Evolutionary conservation across 1,140 invertebrate genomes (phyloP).

Genomic region (Brachionus rotundiformis): DNA sequence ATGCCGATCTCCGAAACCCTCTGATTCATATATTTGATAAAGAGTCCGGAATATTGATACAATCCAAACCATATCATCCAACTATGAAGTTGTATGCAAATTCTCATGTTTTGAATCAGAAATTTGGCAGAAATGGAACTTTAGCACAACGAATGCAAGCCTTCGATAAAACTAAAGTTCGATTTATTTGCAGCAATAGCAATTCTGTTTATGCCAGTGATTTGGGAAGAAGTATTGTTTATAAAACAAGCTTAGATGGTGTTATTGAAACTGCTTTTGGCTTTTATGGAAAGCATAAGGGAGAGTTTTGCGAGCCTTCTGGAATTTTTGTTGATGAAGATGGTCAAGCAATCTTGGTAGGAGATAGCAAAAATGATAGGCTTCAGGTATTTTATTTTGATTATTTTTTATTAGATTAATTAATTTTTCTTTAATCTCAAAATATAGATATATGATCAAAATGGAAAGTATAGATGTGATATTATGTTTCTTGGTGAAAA

Average conservation of each 20-base stretch:
- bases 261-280: constrained; percentile 43
- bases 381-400: constrained; percentile 5
- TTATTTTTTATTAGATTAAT: not conserved
- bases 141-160: not conserved
- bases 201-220: constrained; percentile 46
- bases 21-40: constrained; percentile 4
- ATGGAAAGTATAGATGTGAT: constrained; percentile 41
- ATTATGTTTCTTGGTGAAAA: constrained; percentile 18
- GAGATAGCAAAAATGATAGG: constrained; percentile 50
- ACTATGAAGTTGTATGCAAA: not conserved
- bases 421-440: not conserved
- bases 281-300: not conserved
- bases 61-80: not conserved
- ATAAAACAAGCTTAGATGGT: constrained; percentile 28
- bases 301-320: constrained; percentile 28
- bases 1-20: constrained; percentile 21
- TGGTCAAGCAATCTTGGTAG: constrained; percentile 16
- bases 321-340: constrained; percentile 41
- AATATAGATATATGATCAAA: constrained; percentile 36
- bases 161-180: constrained; percentile 43
- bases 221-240: constrained; percentile 43
- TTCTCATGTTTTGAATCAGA: not conserved
- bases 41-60: not conserved
- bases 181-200: not conserved
- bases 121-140: not conserved